phyloP scores from a whole-genome alignment of 2,113 vertebrate species.

The Tricholaema leucomelas region DNA sequence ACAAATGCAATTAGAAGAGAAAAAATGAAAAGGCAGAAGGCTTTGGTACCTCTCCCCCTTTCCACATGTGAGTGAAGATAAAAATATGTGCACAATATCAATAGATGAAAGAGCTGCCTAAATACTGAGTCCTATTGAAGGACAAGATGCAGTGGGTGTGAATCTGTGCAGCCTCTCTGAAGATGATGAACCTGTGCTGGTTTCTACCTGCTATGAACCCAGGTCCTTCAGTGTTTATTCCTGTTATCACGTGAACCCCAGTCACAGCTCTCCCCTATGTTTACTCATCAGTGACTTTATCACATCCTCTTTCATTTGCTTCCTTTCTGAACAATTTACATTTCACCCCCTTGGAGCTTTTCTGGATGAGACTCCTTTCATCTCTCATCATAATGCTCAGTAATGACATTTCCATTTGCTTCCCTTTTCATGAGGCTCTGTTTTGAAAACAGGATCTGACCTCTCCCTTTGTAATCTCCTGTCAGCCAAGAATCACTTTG shows the following conservation, averaged over 20 bases:
- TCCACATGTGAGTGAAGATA: not conserved
- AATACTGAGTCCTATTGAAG: not conserved
- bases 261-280: not conserved
- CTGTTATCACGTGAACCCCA: not conserved
- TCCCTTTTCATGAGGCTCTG: constrained; percentile 45
- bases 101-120: not conserved
- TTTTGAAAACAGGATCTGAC: constrained; percentile 58
- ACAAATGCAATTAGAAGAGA: not conserved
- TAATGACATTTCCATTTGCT: constrained; percentile 73
- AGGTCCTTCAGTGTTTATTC: not conserved
- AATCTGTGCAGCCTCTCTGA: not conserved
- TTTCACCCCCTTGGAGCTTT: constrained; percentile 60
- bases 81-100: not conserved
- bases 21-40: not conserved
- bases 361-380: constrained; percentile 54
- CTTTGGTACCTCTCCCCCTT: not conserved
- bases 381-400: constrained; percentile 66
- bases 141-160: not conserved
- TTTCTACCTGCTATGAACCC: not conserved
- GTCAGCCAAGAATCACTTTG: constrained; percentile 48
- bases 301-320: constrained; percentile 57
- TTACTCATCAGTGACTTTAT: constrained; percentile 49
- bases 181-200: not conserved
- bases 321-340: constrained; percentile 55
- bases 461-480: constrained; percentile 54